Evolutionary conservation across 2,797 vertebrate genomes (phyloP).

Genomic region (Zenarchopterus dispar): DNA sequence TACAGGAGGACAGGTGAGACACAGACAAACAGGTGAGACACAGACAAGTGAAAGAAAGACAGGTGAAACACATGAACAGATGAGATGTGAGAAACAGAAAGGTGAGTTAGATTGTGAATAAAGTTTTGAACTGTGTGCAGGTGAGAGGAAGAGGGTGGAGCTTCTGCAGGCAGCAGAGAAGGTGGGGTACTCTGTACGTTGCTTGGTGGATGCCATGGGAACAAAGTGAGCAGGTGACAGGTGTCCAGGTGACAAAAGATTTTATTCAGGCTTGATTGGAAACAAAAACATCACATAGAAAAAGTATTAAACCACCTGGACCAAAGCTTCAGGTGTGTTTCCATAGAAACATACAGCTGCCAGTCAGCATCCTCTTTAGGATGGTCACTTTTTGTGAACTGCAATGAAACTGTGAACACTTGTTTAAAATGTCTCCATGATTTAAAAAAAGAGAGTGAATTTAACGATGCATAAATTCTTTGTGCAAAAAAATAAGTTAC

Average conservation of each 20-base stretch:
- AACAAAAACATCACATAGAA: no score
- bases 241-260: no score
- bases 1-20: conserved; percentile 62
- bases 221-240: no score
- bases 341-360: conserved; percentile 6
- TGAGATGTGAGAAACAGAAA: not conserved
- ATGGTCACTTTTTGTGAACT: not conserved
- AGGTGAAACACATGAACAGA: conserved; percentile 1
- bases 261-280: no score
- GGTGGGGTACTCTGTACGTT: conserved; percentile 57
- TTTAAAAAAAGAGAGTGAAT: no score
- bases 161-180: conserved; percentile 67
- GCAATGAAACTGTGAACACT: no score
- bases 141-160: conserved; percentile 30
- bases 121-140: conserved; percentile 15
- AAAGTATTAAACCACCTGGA: no score
- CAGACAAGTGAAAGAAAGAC: no score
- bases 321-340: conserved; percentile 7
- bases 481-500: no score
- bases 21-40: no score
- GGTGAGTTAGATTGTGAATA: not conserved
- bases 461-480: no score
- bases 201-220: conserved; percentile 60
- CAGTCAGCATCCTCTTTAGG: not conserved
- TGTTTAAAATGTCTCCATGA: no score